Evolutionary conservation across 2,888 invertebrate species (phyloP).

Genomic region (Pomacea canaliculata): DNA sequence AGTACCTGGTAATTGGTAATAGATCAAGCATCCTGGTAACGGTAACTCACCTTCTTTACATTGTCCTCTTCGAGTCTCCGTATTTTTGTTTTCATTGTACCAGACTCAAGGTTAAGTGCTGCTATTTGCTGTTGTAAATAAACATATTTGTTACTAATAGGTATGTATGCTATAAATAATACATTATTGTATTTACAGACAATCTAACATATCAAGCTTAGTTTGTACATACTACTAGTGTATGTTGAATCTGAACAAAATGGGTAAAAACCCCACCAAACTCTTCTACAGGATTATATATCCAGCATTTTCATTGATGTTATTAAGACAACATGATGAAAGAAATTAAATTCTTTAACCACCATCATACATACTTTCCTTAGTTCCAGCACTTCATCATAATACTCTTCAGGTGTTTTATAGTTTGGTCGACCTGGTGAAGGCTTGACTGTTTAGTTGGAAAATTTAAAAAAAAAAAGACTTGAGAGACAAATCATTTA

Average conservation of each 20-base stretch:
- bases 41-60: conserved; percentile 59
- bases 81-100: conserved; percentile 64
- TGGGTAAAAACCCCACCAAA: too few species aligned
- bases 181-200: too few species aligned
- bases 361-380: conserved; percentile 55
- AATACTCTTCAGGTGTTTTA: conserved; percentile 68
- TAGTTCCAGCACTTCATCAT: conserved; percentile 66
- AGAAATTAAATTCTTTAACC: too few species aligned
- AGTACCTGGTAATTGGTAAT: too few species aligned
- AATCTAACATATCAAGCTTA: too few species aligned
- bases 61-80: conserved; percentile 69
- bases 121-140: conserved; percentile 58
- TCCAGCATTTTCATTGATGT: too few species aligned
- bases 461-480: neutral
- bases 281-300: too few species aligned
- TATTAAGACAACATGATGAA: too few species aligned
- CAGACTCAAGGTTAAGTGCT: conserved; percentile 62
- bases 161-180: too few species aligned
- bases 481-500: neutral
- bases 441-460: conserved; percentile 41
- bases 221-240: too few species aligned
- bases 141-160: neutral
- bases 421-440: conserved; percentile 64
- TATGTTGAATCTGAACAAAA: too few species aligned
- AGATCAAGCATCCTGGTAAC: too few species aligned